Percentiles rank a stretch among this genome's conserved stretches.
Evolutionary conservation across 1,140 invertebrate species (phyloP).

Genomic region (Plodia interpunctella): DNA sequence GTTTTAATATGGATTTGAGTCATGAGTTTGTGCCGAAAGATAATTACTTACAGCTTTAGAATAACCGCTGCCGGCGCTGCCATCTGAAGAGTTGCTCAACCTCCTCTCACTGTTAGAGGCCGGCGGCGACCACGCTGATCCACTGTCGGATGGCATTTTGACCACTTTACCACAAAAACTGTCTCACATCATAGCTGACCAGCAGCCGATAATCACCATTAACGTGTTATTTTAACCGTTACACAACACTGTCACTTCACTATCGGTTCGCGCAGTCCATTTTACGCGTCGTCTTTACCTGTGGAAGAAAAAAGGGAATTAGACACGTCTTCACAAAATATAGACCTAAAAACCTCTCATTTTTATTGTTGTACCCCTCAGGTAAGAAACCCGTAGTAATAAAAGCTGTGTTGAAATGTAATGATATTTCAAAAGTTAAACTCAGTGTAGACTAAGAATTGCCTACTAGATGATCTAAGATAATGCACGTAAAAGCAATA

Average conservation of each 20-base stretch:
- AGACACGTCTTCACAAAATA: constrained; percentile 1
- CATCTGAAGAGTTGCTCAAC: constrained; percentile 74
- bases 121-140: constrained; percentile 64
- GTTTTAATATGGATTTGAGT: neutral
- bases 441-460: neutral
- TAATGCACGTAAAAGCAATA: constrained; percentile 4
- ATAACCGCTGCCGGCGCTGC: constrained; percentile 72
- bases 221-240: constrained; percentile 26
- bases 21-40: neutral
- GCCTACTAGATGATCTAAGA: constrained; percentile 3
- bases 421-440: constrained; percentile 11
- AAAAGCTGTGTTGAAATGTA: constrained; percentile 10
- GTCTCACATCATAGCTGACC: constrained; percentile 52
- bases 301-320: constrained; percentile 27
- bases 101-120: constrained; percentile 65
- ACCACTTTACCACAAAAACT: constrained; percentile 26
- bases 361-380: neutral
- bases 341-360: neutral
- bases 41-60: constrained; percentile 70
- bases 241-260: constrained; percentile 43
- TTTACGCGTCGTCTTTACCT: constrained; percentile 45
- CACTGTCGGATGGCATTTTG: constrained; percentile 71
- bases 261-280: constrained; percentile 35
- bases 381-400: constrained; percentile 7
- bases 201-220: constrained; percentile 31